phyloP scores from a whole-genome alignment of 2,888 invertebrate species.

The Acanthosepion pharaonis region DNA sequence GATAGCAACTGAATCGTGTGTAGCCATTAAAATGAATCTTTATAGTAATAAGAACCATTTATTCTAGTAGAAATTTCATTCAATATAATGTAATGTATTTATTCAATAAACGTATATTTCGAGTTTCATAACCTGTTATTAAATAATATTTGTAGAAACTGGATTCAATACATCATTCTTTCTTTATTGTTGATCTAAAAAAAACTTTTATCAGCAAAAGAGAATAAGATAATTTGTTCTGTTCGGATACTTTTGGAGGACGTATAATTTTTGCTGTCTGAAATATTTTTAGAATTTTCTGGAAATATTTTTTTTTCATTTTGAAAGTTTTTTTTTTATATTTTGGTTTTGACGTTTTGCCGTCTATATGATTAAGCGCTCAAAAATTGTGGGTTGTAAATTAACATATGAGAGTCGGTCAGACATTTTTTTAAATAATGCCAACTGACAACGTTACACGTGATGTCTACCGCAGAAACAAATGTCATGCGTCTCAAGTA shows the following conservation, averaged over 20 bases:
- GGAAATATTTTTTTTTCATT: background rate
- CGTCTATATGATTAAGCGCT: constrained; percentile 20
- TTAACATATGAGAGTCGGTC: background rate
- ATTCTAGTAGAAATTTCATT: no score
- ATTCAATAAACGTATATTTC: no score
- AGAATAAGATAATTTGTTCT: background rate
- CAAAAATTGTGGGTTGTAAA: constrained; percentile 17
- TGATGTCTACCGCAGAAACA: background rate
- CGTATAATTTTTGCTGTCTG: background rate
- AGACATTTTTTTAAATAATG: constrained; percentile 11
- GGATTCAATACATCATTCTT: background rate
- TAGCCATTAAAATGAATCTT: no score
- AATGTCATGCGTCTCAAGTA: background rate
- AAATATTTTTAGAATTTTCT: background rate
- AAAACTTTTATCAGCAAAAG: background rate
- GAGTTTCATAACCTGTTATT: background rate
- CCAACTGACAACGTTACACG: background rate
- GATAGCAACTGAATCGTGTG: no score
- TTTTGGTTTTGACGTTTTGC: background rate
- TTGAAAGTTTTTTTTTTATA: background rate
- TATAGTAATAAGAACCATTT: no score
- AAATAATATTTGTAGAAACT: background rate
- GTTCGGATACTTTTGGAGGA: background rate
- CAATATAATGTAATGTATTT: no score
- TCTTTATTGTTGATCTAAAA: background rate